Base-by-base conservation (phyloP, 2,888 invertebrate genomes). In the Laothoe populi region DNA sequence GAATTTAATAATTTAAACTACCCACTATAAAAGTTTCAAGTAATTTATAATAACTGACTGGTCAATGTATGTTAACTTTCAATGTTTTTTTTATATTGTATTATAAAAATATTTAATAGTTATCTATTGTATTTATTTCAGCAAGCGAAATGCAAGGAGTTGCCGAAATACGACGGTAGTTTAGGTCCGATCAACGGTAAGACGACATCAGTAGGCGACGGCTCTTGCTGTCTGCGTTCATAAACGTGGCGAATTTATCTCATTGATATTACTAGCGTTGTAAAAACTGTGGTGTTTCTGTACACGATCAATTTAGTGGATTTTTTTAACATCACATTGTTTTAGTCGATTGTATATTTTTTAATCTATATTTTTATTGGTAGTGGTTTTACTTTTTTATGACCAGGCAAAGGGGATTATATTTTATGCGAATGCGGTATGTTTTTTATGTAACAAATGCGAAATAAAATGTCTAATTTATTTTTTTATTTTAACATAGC, bases 131-230 rank as follows among this genome's bases (percentile, higher is more conserved):
- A 16, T 8, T 16, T 38, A n/a, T 94, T 93, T 16, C 90, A 96
- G 95, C 97, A 97, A 94, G 97, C 97, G n/a, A 95, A 96, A 85
- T 96, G 95, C 90, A 96, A 96, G 90, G 97, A 96, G 87, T 85
- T 96, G 70, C 95, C 96, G 31, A 95, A 96, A 82, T 96, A 96
- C 76, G 96, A 96, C 74, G 94, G 95, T 58, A 95, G 94, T 77
- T 90, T 95, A 75, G 95, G 96, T 31, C 95, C 95, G 46, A 95
- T 96, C 73, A 95, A 96, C 75, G 95, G 96, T 42, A 95, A 95
- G 80, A 95, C 96, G 19, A 95, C 96, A 58, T 94, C 95, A 8
- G 94, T 96, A 44, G 95, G 94, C 63, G 96, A 96, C 75, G 92
- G 93, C 64, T 94, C 94, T 60, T 96, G 95, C 79, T 96, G 96